Conservation (phyloP, 2,888 invertebrate species). For the Serripes groenlandicus region DNA sequence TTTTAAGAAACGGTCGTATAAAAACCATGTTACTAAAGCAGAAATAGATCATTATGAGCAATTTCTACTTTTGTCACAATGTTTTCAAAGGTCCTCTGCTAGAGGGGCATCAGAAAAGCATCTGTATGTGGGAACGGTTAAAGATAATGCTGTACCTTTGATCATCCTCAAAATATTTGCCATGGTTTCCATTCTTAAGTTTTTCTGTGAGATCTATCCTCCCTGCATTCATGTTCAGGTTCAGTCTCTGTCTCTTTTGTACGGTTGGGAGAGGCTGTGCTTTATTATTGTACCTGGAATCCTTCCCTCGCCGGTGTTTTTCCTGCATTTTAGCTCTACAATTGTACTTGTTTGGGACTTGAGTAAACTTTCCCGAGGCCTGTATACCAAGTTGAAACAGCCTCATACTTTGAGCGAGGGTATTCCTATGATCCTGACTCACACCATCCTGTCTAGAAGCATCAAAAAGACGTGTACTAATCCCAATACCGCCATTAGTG, state of each 20-base stretch:
- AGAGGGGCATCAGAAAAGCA: too few species aligned
- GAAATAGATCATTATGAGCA: too few species aligned
- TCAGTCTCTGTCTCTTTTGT: conserved; percentile 1
- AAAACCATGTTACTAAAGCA: too few species aligned
- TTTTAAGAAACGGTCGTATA: too few species aligned
- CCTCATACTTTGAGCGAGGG: conserved; percentile 1
- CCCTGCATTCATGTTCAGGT: conserved; percentile 49
- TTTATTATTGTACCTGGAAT: conserved; percentile 48
- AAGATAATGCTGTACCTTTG: too few species aligned
- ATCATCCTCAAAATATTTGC: conserved; percentile 13
- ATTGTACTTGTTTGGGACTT: conserved; percentile 30
- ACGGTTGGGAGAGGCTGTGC: conserved; percentile 54
- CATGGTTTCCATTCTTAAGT: conserved; percentile 23
- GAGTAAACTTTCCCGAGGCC: conserved; percentile 1
- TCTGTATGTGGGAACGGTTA: too few species aligned
- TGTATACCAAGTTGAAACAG: not conserved
- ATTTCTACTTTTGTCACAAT: too few species aligned
- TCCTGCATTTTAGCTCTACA: conserved; percentile 24
- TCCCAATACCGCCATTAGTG: conserved; percentile 7
- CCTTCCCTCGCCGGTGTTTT: conserved; percentile 28
- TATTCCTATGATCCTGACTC: not conserved
- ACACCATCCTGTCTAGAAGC: not conserved
- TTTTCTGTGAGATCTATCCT: conserved; percentile 25
- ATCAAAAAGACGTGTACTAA: conserved; percentile 10
- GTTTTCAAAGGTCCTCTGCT: too few species aligned